phyloP scores from a whole-genome alignment of 2,113 vertebrate species.

The Psilopsiagon aurifrons region DNA sequence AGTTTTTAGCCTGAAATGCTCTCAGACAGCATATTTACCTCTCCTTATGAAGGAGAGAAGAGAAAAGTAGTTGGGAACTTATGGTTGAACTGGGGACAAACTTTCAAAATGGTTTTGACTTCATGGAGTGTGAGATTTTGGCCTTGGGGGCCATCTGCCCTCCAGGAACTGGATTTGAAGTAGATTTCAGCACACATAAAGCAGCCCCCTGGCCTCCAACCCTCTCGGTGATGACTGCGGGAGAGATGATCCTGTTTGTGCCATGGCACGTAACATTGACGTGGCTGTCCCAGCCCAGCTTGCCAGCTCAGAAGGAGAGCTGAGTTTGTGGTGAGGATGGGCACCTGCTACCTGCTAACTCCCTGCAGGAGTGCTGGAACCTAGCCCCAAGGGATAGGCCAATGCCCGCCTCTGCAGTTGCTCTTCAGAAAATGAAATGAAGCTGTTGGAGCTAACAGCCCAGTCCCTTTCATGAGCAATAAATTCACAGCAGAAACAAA shows the following conservation, averaged over 20 bases:
- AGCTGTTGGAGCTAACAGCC: not conserved
- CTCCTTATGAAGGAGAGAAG: not conserved
- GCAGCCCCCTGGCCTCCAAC: not conserved
- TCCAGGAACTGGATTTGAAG: not conserved
- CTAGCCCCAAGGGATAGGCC: not conserved
- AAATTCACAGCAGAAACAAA: slow-evolving; percentile 16
- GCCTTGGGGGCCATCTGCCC: not conserved
- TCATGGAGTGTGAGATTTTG: not conserved
- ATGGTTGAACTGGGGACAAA: not conserved
- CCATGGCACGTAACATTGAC: slow-evolving; percentile 3
- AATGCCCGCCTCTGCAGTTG: not conserved
- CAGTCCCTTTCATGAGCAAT: not conserved
- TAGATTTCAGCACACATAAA: not conserved
- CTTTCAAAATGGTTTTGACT: not conserved
- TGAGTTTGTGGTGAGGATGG: not conserved
- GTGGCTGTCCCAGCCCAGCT: not conserved
- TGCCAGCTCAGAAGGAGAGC: slow-evolving; percentile 25
- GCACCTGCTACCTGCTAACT: slow-evolving; percentile 52
- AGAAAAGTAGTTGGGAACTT: not conserved
- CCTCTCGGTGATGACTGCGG: not conserved
- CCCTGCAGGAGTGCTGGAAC: slow-evolving; percentile 1
- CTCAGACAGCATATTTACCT: not conserved
- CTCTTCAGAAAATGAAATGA: not conserved
- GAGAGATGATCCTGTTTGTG: not conserved
- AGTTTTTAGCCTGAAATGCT: not conserved